Base-by-base conservation (phyloP, 23 tunicate genomes). In the Trididemnum clinides region DNA sequence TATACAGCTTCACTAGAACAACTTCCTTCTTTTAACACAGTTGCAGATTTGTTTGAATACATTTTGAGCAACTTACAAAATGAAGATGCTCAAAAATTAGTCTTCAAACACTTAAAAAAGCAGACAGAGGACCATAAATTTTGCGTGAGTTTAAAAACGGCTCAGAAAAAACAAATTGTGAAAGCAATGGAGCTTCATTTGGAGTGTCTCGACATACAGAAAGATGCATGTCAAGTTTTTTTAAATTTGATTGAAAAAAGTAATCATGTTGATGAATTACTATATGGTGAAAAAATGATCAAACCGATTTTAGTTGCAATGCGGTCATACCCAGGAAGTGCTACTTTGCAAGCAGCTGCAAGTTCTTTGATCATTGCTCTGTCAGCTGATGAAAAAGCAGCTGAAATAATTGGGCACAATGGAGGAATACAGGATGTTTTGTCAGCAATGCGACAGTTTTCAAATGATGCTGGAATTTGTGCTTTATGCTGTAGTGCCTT, bases 401-500 rank as follows among this genome's bases (percentile, higher is more conserved):
- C 99, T 19, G 96, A 91, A 1, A 62, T 85, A 1, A 91, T 96
- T 73, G 99, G 99, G 1, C 79, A 91, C 58, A 62, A 86, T 12
- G 99, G 99, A 29, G 99, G 96, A 12, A 84, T 96, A 6, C 99
- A 96, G 33, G 99, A 96, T 49, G 95, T 96, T 44, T 57, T 96
- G 26, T 88, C 96, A 3, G 87, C 81, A 20, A 89, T 96, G 88
- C 66, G 99, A 77, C 99, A 91, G 71, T 96, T 91, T 73, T 35
- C 84, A 28, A 63, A 63, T 26, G 82, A 94, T 64, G 87, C 90
- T 1, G 82, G 51, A 19, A 89, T 94, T 57, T 89, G 93, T 77
- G 74, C 91, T 6, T 77, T 44, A 10, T 94, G 98, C 36, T 94
- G 98, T 59, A 87, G 89, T 76, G 92, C 95, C 33, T 64, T 90